phyloP scores from a whole-genome alignment of 2,888 invertebrate species.

The Acleris laterana region DNA sequence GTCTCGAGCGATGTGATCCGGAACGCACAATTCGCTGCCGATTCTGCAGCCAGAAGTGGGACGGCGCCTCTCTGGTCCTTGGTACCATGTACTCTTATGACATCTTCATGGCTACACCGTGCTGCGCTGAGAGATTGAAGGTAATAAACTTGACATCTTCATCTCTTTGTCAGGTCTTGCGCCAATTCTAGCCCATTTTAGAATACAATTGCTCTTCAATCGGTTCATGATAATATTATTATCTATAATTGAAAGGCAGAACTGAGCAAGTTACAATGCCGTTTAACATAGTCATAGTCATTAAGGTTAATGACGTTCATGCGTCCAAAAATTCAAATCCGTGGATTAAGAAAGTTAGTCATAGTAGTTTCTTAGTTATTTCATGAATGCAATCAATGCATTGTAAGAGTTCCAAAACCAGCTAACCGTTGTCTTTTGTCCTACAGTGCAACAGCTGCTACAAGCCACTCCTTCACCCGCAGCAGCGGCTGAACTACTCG shows the following conservation, averaged over 20 bases:
- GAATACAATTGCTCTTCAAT: too few relatives aligned
- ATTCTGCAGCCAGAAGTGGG: constrained; percentile 94
- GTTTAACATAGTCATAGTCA: too few relatives aligned
- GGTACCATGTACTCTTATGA: constrained; percentile 99
- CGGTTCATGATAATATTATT: too few relatives aligned
- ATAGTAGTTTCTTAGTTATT: too few relatives aligned
- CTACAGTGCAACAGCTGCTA: constrained; percentile 96
- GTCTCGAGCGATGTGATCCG: constrained; percentile 92
- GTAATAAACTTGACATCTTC: constrained; percentile 67
- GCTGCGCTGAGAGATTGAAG: constrained; percentile 96
- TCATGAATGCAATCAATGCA: too few relatives aligned
- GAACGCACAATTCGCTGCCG: constrained; percentile 92
- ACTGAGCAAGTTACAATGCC: too few relatives aligned
- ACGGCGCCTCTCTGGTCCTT: constrained; percentile 95
- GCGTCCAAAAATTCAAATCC: too few relatives aligned
- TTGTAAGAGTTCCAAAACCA: neutral
- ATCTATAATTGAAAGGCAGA: too few relatives aligned
- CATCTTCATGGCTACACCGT: constrained; percentile 98
- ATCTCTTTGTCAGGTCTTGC: neutral
- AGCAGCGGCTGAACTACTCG: constrained; percentile 95
- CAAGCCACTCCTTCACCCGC: constrained; percentile 93
- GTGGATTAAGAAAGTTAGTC: too few relatives aligned
- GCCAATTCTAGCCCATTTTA: too few relatives aligned
- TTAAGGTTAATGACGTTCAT: too few relatives aligned
- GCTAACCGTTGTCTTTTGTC: constrained; percentile 34